Base-by-base conservation (phyloP, 2,113 vertebrate species). In the Aegotheles bennettii region DNA sequence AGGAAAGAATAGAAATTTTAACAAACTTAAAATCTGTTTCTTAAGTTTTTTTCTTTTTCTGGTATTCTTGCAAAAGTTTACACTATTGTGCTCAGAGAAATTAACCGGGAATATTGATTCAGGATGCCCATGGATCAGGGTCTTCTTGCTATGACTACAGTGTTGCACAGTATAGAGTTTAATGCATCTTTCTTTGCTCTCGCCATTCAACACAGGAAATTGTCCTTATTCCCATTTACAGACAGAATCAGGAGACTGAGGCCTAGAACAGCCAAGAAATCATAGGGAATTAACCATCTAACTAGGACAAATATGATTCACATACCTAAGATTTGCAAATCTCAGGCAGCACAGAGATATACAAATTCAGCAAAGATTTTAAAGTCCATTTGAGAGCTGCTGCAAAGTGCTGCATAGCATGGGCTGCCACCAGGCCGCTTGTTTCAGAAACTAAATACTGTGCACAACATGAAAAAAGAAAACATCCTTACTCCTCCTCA, bases 391-490 rank as follows among this genome's bases (percentile, higher is more conserved):
- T 29, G 25, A 20, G 64, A 85, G 71, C 31, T 77, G 56, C 69
- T 77, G 74, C 78, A 63, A 85, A 83, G 47, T 2, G 2, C 65
- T 19, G 23, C 38, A 23, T 3, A 45, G 57, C 36, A 70, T 25
- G n/a, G 16, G 57, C 54, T 92, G 51, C 80, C 75, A 67, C 35
- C 19, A 50, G 2, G 1, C 21, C 38, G 45, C 23, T 69, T 59
- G 9, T 56, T 82, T 78, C 48, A 88, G 64, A 94, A 93, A 92
- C 6, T 12, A 43, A 65, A 65, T 20, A 61, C 20, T n/a, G 33
- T 31, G 45, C 42, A 57, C 28, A 65, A 43, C 0, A 0, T 25
- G 50, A 47, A 77, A 57, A 67, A 6, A 45, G 5, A 77, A 63
- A 64, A 43, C 6, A 54, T 53, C 20, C n/a, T 79, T 14, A 54